Evolutionary conservation across 2,113 vertebrate species (phyloP), one percentile per base, ranked within the genome.

Genomic region (Urocitellus parryii): DNA sequence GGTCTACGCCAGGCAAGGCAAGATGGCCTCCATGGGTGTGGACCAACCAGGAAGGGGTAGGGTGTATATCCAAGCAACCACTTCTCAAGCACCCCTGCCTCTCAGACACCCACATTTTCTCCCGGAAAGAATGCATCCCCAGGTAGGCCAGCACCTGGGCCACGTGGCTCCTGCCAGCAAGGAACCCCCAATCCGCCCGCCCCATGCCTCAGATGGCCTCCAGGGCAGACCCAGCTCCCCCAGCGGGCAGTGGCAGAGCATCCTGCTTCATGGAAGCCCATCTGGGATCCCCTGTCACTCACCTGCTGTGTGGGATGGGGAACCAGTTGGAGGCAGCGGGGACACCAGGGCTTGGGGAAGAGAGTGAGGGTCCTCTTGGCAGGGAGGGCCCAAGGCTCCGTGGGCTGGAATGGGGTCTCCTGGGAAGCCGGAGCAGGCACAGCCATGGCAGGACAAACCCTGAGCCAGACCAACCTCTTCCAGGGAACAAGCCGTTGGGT

Each of bases 301-400:
- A 0, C 37, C 20, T 76, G 63, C 80, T 65, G 8, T 72, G n/a
- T 29, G 22, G 65, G 4, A 45, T 22, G 4, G 18, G 42, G 37
- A 22, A 45, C 42, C 58, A 27, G 1, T 2, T 24, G 63, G n/a
- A 42, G 4, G 45, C 20, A 58, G 56, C 56, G 34, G 27, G 34
- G 53, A 27, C 6, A 9, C 37, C 25, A 67, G 72, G 27, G 10
- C 25, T n/a, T 39, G 4, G 24, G 0, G 20, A 22, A 1, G 0
- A 9, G 2, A 4, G 1, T 14, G 25, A 72, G 61, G 7, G 2
- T 56, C 51, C 56, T 65, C 51, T 10, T 87, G 37, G 34, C 4
- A 1, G 27, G 34, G 17, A 73, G 32, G 37, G 18, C 48, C 14
- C 68, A 65, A 48, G 61, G 53, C n/a, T 61, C 24, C 56, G 72